Evolutionary conservation across 2,797 vertebrate species (phyloP).

Genomic region (Bufotes viridis): DNA sequence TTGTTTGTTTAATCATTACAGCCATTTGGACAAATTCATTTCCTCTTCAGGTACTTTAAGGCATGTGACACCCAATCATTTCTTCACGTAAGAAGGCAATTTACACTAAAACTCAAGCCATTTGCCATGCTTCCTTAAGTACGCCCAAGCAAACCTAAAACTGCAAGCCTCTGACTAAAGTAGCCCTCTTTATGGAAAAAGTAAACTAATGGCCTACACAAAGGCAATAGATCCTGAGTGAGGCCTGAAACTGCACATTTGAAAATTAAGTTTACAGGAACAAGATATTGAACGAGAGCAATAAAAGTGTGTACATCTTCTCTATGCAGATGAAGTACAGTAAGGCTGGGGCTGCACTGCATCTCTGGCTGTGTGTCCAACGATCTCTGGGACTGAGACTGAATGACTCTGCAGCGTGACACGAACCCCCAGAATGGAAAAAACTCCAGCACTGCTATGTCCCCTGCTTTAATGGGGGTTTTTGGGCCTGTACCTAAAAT

Average conservation of each 20-base stretch:
- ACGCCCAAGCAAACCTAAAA: slow-evolving; percentile 40
- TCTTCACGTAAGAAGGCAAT: slow-evolving; percentile 41
- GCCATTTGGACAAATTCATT: slow-evolving; percentile 52
- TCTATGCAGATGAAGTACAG: too few relatives aligned
- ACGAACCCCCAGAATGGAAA: too few relatives aligned
- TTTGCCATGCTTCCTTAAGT: slow-evolving; percentile 55
- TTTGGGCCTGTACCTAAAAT: too few relatives aligned
- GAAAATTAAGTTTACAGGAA: slow-evolving; percentile 33
- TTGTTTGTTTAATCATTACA: slow-evolving; percentile 62
- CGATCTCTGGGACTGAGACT: too few relatives aligned
- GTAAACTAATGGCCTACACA: slow-evolving; percentile 30
- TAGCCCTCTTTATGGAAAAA: slow-evolving; percentile 50
- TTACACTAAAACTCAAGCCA: slow-evolving; percentile 52
- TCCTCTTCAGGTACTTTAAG: slow-evolving; percentile 50
- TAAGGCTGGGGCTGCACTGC: too few relatives aligned
- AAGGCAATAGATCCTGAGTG: slow-evolving; percentile 28
- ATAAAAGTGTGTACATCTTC: not conserved
- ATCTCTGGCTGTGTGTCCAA: too few relatives aligned
- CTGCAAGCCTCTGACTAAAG: slow-evolving; percentile 44
- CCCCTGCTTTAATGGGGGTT: too few relatives aligned
- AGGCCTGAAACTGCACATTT: slow-evolving; percentile 20
- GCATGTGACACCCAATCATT: slow-evolving; percentile 45
- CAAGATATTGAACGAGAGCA: slow-evolving; percentile 14
- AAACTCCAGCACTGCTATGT: too few relatives aligned
- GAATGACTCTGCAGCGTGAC: too few relatives aligned